Evolutionary conservation across 2,113 vertebrate species (phyloP), one percentile per base, ranked within the genome.

Genomic region (Thymallus thymallus): DNA sequence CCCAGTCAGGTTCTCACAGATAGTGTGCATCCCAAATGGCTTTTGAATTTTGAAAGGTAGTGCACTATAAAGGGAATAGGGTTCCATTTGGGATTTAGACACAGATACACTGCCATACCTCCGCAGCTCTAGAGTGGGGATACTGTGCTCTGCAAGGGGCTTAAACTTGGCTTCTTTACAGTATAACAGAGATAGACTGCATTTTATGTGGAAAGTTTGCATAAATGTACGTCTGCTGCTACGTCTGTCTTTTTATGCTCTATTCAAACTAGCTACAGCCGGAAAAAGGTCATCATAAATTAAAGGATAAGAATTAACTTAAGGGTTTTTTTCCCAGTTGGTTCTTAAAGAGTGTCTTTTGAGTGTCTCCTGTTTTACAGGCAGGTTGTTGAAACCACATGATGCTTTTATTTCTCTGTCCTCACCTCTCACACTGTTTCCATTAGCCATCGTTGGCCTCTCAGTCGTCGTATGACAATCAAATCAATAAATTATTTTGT

Each of bases 191-290:
- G 88, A 93, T 82, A 68, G 84, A 90, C 65, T 60, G 84, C 84
- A 80, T 90, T 92, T 92, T 91, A 91, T 91, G 90, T 91, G 90
- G 83, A 91, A 92, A 91, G 85, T 89, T 73, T 83, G 76, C 89
- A 89, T 91, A 90, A 85, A 92, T 92, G 82, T 73, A 72, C 70
- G 78, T 79, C 81, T 77, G 73, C 29, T 63, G 62, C 24, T 29
- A 32, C 3, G 29, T 30, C 72, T 80, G 77, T 75, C 73, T 61
- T 87, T 84, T 80, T 74, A 77, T 78, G 73, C 51, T 69, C 77
- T 75, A 75, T 79, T 82, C 85, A 83, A 85, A 81, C 77, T 77
- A 79, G 76, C 73, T 78, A 71, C 56, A 78, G 76, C 74, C 70
- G 32, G 83, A 80, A 79, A 75, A 74, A 92, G 91, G 85, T 89